phyloP scores from a whole-genome alignment of 2,888 invertebrate genomes.

The Notodonta dromedarius region DNA sequence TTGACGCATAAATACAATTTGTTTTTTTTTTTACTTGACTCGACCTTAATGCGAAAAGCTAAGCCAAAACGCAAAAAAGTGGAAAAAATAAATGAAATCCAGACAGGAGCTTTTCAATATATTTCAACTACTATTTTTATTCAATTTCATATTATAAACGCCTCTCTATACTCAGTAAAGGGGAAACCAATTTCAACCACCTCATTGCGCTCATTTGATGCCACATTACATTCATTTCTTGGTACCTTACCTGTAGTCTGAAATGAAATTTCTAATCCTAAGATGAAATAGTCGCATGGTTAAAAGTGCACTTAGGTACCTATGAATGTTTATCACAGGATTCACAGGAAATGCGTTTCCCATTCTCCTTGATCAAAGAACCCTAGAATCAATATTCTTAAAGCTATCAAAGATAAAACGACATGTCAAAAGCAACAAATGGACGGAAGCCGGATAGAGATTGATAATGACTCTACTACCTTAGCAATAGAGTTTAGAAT shows the following conservation, averaged over 20 bases:
- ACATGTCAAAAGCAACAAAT: slow-evolving; percentile 68
- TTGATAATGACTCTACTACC: slow-evolving; percentile 49
- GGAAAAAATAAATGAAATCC: too few species aligned
- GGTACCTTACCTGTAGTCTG: too few species aligned
- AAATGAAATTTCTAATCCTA: background rate
- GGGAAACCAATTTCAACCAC: too few species aligned
- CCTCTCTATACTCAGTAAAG: too few species aligned
- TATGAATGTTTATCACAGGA: slow-evolving; percentile 2
- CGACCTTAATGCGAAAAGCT: too few species aligned
- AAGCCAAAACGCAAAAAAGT: too few species aligned
- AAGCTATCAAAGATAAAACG: slow-evolving; percentile 53
- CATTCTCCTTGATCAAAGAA: slow-evolving; percentile 42
- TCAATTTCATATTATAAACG: too few species aligned
- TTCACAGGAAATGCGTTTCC: slow-evolving; percentile 11
- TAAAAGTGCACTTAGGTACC: background rate
- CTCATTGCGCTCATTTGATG: too few species aligned
- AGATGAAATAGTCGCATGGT: background rate
- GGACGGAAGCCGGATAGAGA: slow-evolving; percentile 44
- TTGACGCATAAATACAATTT: too few species aligned
- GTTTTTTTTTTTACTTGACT: too few species aligned
- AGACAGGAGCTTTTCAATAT: too few species aligned
- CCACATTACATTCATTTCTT: background rate
- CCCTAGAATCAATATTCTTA: slow-evolving; percentile 40
- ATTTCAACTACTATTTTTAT: too few species aligned
- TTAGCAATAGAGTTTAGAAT: slow-evolving; percentile 52